These are phyloP conservation scores for Nycteola revayana DNA, from an alignment of 2,888 invertebrate species.

Conservation along the genomic window DNA sequence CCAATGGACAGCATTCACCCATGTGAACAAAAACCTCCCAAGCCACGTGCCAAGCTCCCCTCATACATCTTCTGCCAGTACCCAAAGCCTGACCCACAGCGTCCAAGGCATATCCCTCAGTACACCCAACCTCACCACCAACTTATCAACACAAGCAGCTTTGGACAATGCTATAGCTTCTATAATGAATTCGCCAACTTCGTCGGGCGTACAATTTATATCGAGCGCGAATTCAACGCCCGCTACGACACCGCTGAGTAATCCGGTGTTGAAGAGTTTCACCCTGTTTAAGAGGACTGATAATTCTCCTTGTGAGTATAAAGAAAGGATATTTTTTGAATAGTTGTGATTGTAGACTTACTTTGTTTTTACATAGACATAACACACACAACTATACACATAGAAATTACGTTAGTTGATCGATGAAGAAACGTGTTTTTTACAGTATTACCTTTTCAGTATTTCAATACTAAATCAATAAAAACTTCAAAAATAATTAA, in stretches of 20 bases:
- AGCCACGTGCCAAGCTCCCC: constrained; percentile 53
- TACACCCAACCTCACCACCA: constrained; percentile 54
- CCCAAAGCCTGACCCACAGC: constrained; percentile 64
- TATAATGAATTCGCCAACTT: constrained; percentile 65
- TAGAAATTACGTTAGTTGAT: too few relatives aligned
- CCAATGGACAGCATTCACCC: constrained; percentile 66
- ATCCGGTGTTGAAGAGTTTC: constrained; percentile 64
- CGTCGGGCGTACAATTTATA: constrained; percentile 60
- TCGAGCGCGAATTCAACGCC: constrained; percentile 55
- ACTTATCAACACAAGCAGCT: constrained; percentile 57
- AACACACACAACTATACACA: too few relatives aligned
- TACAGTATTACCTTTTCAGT: too few relatives aligned
- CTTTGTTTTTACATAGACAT: too few relatives aligned
- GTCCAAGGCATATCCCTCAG: constrained; percentile 69
- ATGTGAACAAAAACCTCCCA: constrained; percentile 48
- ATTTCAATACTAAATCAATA: too few relatives aligned
- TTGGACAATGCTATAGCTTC: constrained; percentile 71
- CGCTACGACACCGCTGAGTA: constrained; percentile 45
- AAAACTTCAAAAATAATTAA: too few relatives aligned
- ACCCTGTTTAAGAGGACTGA: constrained; percentile 71
- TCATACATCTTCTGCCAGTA: constrained; percentile 45
- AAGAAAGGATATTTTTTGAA: too few relatives aligned
- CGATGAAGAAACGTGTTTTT: too few relatives aligned
- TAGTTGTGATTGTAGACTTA: too few relatives aligned
- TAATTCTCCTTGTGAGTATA: constrained; percentile 55